These are phyloP conservation scores for Morpho achilles DNA, from an alignment of 2,888 invertebrate species.

Conservation along the genomic window DNA sequence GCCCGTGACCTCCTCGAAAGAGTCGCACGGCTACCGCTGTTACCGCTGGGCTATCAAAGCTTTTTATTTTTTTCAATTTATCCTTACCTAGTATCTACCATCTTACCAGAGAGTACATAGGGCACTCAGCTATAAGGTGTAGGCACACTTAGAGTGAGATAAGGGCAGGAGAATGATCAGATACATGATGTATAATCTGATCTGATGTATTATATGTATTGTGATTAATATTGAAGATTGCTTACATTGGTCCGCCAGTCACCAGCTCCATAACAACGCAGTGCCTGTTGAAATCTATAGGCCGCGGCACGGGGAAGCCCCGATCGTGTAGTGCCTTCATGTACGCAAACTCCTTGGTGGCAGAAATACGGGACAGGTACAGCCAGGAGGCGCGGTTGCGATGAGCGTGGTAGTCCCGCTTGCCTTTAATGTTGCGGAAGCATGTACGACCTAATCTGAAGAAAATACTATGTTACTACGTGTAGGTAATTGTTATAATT, in stretches of 20 bases:
- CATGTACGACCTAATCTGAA: slow-evolving; percentile 95
- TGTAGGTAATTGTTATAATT: too few species aligned
- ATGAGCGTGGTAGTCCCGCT: slow-evolving; percentile 97
- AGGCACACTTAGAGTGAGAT: too few species aligned
- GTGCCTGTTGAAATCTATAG: slow-evolving; percentile 96
- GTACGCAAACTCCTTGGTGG: slow-evolving; percentile 98
- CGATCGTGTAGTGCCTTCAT: slow-evolving; percentile 95
- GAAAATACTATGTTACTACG: slow-evolving; percentile 5
- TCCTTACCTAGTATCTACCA: too few species aligned
- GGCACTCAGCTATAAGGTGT: too few species aligned
- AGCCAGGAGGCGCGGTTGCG: slow-evolving; percentile 96
- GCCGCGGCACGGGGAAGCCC: slow-evolving; percentile 96
- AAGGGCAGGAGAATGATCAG: too few species aligned
- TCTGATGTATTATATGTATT: too few species aligned
- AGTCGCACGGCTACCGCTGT: not conserved
- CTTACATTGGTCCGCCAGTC: slow-evolving; percentile 88
- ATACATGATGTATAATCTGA: too few species aligned
- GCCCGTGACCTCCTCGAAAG: too few species aligned
- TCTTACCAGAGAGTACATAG: too few species aligned
- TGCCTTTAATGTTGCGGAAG: slow-evolving; percentile 96
- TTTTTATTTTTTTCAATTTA: too few species aligned
- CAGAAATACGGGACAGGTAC: slow-evolving; percentile 96
- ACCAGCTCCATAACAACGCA: slow-evolving; percentile 97
- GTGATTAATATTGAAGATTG: slow-evolving; percentile 24
- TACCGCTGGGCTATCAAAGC: not conserved